A percentile compares a stretch with the other conserved stretches of the same genome.
phyloP scores from a whole-genome alignment of 2,797 vertebrate genomes.

The Lycodopsis pacificus region DNA sequence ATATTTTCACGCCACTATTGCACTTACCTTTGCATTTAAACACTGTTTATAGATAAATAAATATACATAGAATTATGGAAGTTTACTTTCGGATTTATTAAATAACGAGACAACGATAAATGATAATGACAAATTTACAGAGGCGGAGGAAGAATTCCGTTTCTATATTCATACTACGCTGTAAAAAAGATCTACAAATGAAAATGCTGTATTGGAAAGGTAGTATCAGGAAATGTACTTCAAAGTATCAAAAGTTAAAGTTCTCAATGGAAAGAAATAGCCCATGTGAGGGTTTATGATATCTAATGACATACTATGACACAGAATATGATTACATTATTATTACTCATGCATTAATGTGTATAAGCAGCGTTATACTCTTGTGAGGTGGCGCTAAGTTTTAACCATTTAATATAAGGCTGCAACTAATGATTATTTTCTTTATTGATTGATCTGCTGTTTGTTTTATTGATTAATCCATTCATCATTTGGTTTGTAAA shows the following conservation, averaged over 20 bases:
- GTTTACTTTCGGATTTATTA: neutral
- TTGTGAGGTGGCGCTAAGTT: neutral
- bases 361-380: neutral
- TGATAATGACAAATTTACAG: neutral
- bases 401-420: neutral
- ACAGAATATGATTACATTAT: neutral
- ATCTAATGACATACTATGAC: neutral
- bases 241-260: neutral
- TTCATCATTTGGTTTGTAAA: neutral
- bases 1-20: neutral
- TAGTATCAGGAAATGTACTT: neutral
- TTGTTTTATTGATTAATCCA: neutral
- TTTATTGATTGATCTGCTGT: neutral
- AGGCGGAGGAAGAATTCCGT: neutral
- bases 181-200: neutral
- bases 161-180: neutral
- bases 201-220: neutral
- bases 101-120: neutral
- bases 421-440: neutral
- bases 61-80: neutral
- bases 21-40: neutral
- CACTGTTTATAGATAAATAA: neutral
- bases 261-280: neutral
- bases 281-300: no score
- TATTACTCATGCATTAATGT: neutral